Base-by-base conservation (phyloP, 2,888 invertebrate species). In the Neocrepidodera transversa region DNA sequence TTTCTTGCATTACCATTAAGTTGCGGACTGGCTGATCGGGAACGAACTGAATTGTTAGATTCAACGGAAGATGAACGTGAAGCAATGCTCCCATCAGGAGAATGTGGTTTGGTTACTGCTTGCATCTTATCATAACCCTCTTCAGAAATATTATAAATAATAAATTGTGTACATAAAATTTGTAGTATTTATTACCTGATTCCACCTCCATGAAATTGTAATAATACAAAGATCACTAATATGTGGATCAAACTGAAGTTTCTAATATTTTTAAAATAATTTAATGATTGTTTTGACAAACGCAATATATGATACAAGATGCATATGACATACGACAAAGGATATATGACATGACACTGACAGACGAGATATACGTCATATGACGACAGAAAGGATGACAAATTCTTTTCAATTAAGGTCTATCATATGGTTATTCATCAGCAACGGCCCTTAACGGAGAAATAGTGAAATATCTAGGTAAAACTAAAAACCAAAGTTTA, bases 31-130 rank as follows among this genome's bases (percentile, higher is more conserved):
- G 20, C 45, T 26, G 64, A 63, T 11, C 59, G 35, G 3, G 63
- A 59, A 32, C 49, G 45, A 35, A 23, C 64, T 18, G 69, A 70
- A 23, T 63, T 65, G 57, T 69, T 67, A 14, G 70, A 71, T 58
- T 71, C 71, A 16, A 65, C 63, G 28, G 74, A 73, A 54, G 66
- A 63, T 26, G 75, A 75, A 36, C 71, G 66, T 4, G 72, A 74
- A 59, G 66, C 60, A n/a, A 42, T 7, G 26, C 63, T 66, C 20
- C 51, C 49, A 26, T 28, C 50, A 35, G 67, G 65, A 10, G 65
- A 67, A 38, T 35, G 38, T n/a, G 60, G 42, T 47, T 59, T 43
- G 26, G 63, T 64, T 28, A 49, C 23, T 16, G 58, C 30, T 13
- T 35, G 38, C 13, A 52, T 57, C 16, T 48, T 42, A 40, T 62